Percentiles rank a stretch among this genome's conserved stretches.
Conservation (phyloP, 2,888 invertebrate species). For the Pemphredon lugubris region DNA sequence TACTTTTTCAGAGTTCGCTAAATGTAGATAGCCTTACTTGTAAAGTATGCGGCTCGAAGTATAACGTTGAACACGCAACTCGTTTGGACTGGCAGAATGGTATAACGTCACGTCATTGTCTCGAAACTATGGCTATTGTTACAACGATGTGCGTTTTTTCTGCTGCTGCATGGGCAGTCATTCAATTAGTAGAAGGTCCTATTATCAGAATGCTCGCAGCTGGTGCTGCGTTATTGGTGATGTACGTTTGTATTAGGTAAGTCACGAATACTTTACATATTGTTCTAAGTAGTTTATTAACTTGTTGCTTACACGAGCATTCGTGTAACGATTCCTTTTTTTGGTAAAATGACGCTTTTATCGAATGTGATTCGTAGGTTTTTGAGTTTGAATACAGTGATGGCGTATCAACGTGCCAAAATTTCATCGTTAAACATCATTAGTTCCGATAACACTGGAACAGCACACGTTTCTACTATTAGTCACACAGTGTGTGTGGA, state of each 20-base stretch:
- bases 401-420: constrained; percentile 95
- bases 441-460: constrained; percentile 71
- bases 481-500: constrained; percentile 82
- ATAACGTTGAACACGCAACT: constrained; percentile 89
- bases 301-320: no score
- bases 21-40: constrained; percentile 88
- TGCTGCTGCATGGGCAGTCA: constrained; percentile 90
- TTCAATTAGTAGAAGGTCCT: constrained; percentile 90
- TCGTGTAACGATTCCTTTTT: no score
- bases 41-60: constrained; percentile 92
- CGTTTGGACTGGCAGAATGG: constrained; percentile 92
- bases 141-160: constrained; percentile 90
- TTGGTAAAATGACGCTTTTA: no score
- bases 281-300: no score
- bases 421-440: constrained; percentile 92
- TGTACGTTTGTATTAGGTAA: constrained; percentile 92
- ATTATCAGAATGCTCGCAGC: constrained; percentile 90
- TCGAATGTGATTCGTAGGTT: constrained; percentile 88
- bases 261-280: constrained; percentile 53
- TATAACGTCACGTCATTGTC: constrained; percentile 92
- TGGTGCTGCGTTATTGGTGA: constrained; percentile 90
- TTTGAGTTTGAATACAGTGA: constrained; percentile 92
- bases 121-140: constrained; percentile 90
- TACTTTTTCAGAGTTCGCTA: constrained; percentile 84
- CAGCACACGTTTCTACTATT: constrained; percentile 81